Base-by-base conservation (phyloP, 2,797 vertebrate species). In the Pantherophis alleghaniensis region DNA sequence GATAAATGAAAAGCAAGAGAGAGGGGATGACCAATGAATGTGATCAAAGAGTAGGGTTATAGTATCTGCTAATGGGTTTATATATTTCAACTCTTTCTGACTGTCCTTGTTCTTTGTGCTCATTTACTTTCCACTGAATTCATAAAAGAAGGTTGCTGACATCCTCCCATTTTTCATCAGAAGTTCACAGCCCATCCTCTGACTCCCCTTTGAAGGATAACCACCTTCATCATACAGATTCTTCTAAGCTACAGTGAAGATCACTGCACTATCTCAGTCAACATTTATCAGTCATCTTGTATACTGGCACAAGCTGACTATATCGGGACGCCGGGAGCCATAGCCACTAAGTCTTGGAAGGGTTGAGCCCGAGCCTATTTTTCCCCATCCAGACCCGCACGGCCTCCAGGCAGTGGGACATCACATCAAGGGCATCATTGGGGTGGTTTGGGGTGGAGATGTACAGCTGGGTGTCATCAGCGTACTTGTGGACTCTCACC, bases 281-380 rank as follows among this genome's bases (percentile, higher is more conserved):
- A 89, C 90, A 87, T 92, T 92, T 91, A 91, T 69, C 60, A 87
- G 86, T 83, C 55, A 92, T 69, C 32, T 55, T 89, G 86, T 32
- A 69, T 2, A 32, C 42, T 37, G 37, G 37, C 37, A 37, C 37
- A 37, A 37, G 37, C 37, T 37, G 37, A 37, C 37, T 37, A 37
- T 37, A 37, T 37, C 37, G 37, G 37, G 37, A 37, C 37, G 2
- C 37, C 37, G 37, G 37, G 37, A 37, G 37, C 37, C 37, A 37
- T 2, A 37, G 37, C 37, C 37, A 37, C 37, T 37, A 2, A 37
- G 37, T 37, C 37, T 37, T 37, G 37, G 37, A 37, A 37, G 37
- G 37, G 37, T 37, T 37, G 37, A 37, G 37, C 37, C 37, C 37
- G 2, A 37, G 37, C 37, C 37, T 37, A 37, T 37, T 37, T 37